These are phyloP conservation scores for Agrotis puta DNA, from an alignment of 2,888 invertebrate genomes.

Conservation along the genomic window DNA sequence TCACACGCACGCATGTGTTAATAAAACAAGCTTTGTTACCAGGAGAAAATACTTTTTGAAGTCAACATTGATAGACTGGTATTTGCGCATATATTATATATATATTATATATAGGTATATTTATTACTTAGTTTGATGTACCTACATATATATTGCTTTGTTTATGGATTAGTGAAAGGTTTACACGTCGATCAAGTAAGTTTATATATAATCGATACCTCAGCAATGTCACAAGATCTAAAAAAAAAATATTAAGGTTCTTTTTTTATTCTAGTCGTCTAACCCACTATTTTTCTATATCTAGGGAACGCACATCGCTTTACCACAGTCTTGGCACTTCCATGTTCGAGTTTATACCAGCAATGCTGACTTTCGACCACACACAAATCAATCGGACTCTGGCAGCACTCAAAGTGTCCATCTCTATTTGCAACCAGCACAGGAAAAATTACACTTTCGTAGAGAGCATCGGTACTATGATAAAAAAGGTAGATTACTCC, in stretches of 20 bases:
- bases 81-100: too few species aligned
- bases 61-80: too few species aligned
- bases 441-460: slow-evolving; percentile 93
- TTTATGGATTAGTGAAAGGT: too few species aligned
- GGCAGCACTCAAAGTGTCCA: slow-evolving; percentile 94
- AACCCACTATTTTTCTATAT: slow-evolving; percentile 56
- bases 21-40: too few species aligned
- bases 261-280: background rate
- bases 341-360: slow-evolving; percentile 97
- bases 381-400: slow-evolving; percentile 94
- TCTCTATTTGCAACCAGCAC: slow-evolving; percentile 94
- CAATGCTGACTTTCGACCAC: slow-evolving; percentile 97
- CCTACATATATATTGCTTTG: too few species aligned
- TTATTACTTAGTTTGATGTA: too few species aligned
- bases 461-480: slow-evolving; percentile 95
- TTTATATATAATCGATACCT: background rate
- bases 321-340: slow-evolving; percentile 98
- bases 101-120: too few species aligned
- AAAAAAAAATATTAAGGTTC: background rate
- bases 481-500: slow-evolving; percentile 90
- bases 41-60: too few species aligned
- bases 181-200: too few species aligned
- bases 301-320: slow-evolving; percentile 95
- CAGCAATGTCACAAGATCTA: background rate
- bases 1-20: too few species aligned